A percentile compares a stretch with the other conserved stretches of the same genome.
phyloP scores from a whole-genome alignment of 2,797 vertebrate genomes.

The Ispidina picta region DNA sequence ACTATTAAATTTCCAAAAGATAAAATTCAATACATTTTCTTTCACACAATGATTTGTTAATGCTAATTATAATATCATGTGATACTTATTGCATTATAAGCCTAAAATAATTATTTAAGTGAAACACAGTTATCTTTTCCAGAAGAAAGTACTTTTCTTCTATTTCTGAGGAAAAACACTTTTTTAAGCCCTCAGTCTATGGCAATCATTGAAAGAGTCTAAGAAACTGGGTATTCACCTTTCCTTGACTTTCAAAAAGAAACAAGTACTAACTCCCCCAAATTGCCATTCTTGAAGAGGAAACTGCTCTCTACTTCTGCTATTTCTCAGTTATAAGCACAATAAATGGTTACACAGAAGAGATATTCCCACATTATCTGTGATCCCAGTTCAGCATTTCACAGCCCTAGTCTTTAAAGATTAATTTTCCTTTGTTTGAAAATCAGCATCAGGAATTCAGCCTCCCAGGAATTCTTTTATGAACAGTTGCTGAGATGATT shows the following conservation, averaged over 20 bases:
- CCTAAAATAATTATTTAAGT: neutral
- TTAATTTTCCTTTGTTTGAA: constrained; percentile 39
- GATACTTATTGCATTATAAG: neutral
- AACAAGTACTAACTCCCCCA: neutral
- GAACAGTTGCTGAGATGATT: neutral
- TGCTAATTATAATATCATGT: neutral
- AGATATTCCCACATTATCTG: neutral
- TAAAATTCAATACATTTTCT: neutral
- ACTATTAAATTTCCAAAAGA: neutral
- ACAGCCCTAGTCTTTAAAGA: constrained; percentile 15
- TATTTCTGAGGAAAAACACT: neutral
- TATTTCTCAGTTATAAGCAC: constrained; percentile 4
- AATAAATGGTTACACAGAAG: constrained; percentile 34
- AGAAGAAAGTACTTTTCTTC: neutral
- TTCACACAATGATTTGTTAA: neutral
- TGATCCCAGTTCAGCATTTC: constrained; percentile 18
- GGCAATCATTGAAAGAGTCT: neutral
- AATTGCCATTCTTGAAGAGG: constrained; percentile 3
- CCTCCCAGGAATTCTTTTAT: neutral
- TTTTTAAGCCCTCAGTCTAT: neutral
- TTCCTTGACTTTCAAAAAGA: neutral
- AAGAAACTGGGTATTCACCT: neutral
- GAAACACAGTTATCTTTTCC: neutral
- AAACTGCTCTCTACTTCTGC: neutral
- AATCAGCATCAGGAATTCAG: constrained; percentile 35